phyloP scores from a whole-genome alignment of 2,797 vertebrate genomes.

The Tauraco hartlaubi region DNA sequence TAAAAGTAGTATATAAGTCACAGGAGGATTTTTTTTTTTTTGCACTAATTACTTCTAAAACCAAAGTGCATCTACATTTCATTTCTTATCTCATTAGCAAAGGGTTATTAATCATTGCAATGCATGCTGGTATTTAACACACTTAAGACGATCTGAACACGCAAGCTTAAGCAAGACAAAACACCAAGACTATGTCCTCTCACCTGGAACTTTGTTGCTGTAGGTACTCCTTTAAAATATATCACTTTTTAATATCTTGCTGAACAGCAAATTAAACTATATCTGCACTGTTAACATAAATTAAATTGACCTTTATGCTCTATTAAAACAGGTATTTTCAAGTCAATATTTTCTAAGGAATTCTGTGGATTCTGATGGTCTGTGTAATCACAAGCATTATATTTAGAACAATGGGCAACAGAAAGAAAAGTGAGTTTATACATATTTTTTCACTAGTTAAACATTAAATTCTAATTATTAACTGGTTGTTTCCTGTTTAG shows the following conservation, averaged over 20 bases:
- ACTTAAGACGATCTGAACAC: conserved; percentile 35
- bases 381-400: not conserved
- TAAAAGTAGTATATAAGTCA: conserved; percentile 30
- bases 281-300: not conserved
- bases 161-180: not conserved
- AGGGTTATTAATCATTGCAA: conserved; percentile 44
- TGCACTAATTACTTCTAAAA: conserved; percentile 66
- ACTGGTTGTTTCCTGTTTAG: not conserved
- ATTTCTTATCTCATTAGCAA: conserved; percentile 69
- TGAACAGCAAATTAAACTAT: not conserved
- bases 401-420: not conserved
- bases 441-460: not conserved
- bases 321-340: not conserved
- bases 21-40: conserved; percentile 57
- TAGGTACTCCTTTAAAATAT: not conserved
- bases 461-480: not conserved
- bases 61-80: conserved; percentile 60
- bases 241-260: not conserved
- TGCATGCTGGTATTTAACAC: conserved; percentile 30
- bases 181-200: not conserved
- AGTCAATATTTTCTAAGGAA: not conserved
- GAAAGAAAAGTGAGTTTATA: not conserved
- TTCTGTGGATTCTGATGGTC: not conserved
- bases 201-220: conserved; percentile 5
- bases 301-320: not conserved